These are phyloP conservation scores for Cnemophilus loriae DNA, from an alignment of 2,113 vertebrate genomes.

Conservation along the genomic window DNA sequence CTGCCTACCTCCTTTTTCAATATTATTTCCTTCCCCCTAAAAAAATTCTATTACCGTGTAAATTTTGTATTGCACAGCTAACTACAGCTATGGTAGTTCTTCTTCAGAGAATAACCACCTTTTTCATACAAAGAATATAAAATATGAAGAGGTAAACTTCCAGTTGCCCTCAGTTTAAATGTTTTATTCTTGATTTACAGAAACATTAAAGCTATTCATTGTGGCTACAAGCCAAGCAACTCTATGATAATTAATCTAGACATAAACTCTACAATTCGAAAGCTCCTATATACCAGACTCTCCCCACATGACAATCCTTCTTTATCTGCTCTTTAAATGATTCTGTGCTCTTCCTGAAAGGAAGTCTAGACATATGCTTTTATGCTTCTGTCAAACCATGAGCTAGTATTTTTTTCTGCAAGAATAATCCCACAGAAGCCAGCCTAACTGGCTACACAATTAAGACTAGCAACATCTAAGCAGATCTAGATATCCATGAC, in stretches of 20 bases:
- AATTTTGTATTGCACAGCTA: neutral
- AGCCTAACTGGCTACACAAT: neutral
- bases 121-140: neutral
- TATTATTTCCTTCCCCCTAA: rapidly evolving
- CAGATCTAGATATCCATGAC: neutral
- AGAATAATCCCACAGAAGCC: neutral
- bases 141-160: neutral
- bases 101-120: neutral
- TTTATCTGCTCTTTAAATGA: neutral
- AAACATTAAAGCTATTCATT: neutral
- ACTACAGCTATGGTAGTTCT: neutral
- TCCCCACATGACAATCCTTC: neutral
- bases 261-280: neutral
- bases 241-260: neutral
- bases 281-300: neutral
- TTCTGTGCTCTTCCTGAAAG: neutral
- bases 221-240: neutral
- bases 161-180: neutral
- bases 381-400: neutral
- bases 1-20: neutral
- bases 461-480: neutral
- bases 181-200: neutral
- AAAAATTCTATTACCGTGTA: neutral
- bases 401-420: neutral
- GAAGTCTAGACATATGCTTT: neutral